A percentile compares a stretch with the other conserved stretches of the same genome.
Evolutionary conservation across 2,888 invertebrate species (phyloP).

Genomic region (Neoascia interrupta): DNA sequence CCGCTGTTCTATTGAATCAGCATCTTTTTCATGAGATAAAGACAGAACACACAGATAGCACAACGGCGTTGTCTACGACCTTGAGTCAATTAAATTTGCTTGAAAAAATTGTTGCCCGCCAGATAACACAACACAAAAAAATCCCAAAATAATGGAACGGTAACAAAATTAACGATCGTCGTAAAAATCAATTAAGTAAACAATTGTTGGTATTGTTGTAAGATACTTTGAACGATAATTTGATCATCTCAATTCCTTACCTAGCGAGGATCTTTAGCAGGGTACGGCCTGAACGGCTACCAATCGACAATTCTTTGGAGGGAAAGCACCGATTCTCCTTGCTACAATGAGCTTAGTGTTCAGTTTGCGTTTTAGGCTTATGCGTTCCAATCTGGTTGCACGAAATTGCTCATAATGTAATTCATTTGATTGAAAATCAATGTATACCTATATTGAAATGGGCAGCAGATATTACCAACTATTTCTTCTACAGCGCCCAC

Average conservation of each 20-base stretch:
- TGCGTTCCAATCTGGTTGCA: conserved; percentile 28
- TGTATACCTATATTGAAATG: conserved; percentile 36
- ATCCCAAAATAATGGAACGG: conserved; percentile 56
- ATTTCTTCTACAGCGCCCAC: too few species aligned
- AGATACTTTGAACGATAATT: conserved; percentile 68
- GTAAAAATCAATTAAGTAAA: conserved; percentile 74
- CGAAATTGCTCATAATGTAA: conserved; percentile 42
- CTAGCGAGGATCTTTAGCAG: conserved; percentile 25
- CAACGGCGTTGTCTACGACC: conserved; percentile 35
- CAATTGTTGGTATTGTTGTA: conserved; percentile 54
- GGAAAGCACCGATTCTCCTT: background rate
- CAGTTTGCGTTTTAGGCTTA: background rate
- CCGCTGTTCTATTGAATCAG: conserved; percentile 34
- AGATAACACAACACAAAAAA: conserved; percentile 71
- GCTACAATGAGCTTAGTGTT: conserved; percentile 48
- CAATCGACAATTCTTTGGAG: conserved; percentile 4
- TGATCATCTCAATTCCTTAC: conserved; percentile 57
- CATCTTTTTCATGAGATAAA: conserved; percentile 21
- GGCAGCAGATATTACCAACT: too few species aligned
- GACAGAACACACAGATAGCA: conserved; percentile 22
- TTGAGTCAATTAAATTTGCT: conserved; percentile 61
- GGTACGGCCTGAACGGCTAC: background rate
- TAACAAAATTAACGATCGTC: conserved; percentile 73
- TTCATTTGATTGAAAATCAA: conserved; percentile 48
- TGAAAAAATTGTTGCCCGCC: conserved; percentile 63